Conservation (phyloP, 2,113 vertebrate species). For the Cricetomys ansorgei region DNA sequence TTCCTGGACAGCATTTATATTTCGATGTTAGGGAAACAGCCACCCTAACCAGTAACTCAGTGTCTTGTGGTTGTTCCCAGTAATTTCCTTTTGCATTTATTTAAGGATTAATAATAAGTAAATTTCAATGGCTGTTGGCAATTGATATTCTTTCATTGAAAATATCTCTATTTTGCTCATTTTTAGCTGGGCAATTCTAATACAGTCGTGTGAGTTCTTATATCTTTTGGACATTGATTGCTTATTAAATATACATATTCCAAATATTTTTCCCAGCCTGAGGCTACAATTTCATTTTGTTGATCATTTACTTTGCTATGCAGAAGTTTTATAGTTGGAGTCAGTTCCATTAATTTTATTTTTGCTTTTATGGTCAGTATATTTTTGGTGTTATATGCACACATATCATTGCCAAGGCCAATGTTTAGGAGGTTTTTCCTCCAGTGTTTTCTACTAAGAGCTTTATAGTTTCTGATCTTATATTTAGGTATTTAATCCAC, state of each 20-base stretch:
- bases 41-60: background rate
- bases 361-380: background rate
- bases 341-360: conserved; percentile 33
- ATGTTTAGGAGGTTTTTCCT: background rate
- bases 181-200: background rate
- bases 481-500: background rate
- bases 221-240: background rate
- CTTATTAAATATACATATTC: background rate
- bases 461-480: background rate
- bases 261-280: background rate
- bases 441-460: background rate
- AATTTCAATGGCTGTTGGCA: background rate
- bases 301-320: background rate
- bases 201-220: background rate
- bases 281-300: background rate
- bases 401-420: background rate
- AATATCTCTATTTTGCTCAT: background rate
- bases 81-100: background rate
- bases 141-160: background rate
- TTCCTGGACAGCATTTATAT: background rate
- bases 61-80: background rate
- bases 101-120: background rate
- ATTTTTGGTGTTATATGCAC: background rate
- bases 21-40: background rate
- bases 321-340: conserved; percentile 34